Conservation (phyloP, 1,140 invertebrate genomes). For the Halyomorpha halys region DNA sequence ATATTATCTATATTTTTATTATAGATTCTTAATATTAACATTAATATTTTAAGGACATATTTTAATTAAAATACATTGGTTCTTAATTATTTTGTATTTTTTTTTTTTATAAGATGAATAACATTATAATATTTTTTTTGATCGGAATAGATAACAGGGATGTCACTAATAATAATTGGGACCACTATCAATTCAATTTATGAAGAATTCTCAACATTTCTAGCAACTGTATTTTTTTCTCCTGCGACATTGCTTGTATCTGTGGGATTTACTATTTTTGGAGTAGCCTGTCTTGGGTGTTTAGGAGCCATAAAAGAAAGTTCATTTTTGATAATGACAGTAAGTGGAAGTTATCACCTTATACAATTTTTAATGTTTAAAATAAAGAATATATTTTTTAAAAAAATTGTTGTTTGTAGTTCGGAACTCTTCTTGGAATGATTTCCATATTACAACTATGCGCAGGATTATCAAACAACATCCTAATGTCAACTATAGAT, state of each 20-base stretch:
- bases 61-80: not conserved
- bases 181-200: constrained; percentile 8
- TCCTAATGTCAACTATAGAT: not conserved
- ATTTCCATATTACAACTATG: not conserved
- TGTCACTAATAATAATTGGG: constrained; percentile 9
- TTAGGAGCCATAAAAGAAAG: constrained; percentile 72
- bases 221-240: constrained; percentile 32
- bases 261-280: constrained; percentile 57
- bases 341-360: constrained; percentile 38
- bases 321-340: constrained; percentile 68
- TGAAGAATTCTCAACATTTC: constrained; percentile 1
- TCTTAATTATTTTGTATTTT: not conserved
- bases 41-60: too few species aligned
- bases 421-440: constrained; percentile 1
- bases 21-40: too few species aligned
- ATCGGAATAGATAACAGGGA: constrained; percentile 4
- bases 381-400: not conserved
- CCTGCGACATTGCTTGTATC: constrained; percentile 48
- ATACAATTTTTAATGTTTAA: not conserved
- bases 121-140: not conserved
- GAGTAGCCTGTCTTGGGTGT: constrained; percentile 73
- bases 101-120: not conserved
- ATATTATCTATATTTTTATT: too few species aligned
- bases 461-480: not conserved
- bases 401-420: not conserved